Base-by-base conservation (phyloP, 2,797 vertebrate genomes). In the Discoglossus pictus region DNA sequence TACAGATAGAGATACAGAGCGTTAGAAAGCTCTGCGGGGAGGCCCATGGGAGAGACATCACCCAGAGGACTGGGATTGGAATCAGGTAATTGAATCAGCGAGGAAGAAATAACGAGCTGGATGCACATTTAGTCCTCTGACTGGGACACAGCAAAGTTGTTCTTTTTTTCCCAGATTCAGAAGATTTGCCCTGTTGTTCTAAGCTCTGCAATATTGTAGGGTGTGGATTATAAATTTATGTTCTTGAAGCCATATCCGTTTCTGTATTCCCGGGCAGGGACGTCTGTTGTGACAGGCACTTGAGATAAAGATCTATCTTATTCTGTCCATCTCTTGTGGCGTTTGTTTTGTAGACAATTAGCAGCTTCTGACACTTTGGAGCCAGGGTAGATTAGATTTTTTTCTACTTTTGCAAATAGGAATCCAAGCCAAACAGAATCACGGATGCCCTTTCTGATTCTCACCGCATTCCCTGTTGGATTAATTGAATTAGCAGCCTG, bases 41-140 rank as follows among this genome's bases (percentile, higher is more conserved):
- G 15, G 20, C 27, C 47, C 65, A 35, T 50, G 72, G 48, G 55
- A 77, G 18, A 77, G 25, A 79, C 72, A 71, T 69, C 69, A 68
- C 65, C 55, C 47, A 74, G 48, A 64, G 12, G n/a, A 65, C 20
- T 54, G 39, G 35, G 68, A 35, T 17, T 46, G 65, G 25, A 76
- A 51, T 71, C 43, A 73, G 64, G 63, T 78, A 78, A 68, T 72
- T 50, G 63, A 75, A 74, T 70, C 62, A 69, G 60, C 65, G 44
- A 48, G 43, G 68, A 73, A 53, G 65, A 42, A 21, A 31, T 74
- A 60, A 56, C 18, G 56, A 18, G 61, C 7, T 42, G 10, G 54
- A 47, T 6, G 46, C 53, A 70, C 34, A 74, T 55, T 63, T 75
- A 75, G 42, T 75, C 27, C n/a, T 52, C 40, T 47, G 60, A 53